Conservation (phyloP, 2,888 invertebrate genomes). For the Eristalinus aeneus region DNA sequence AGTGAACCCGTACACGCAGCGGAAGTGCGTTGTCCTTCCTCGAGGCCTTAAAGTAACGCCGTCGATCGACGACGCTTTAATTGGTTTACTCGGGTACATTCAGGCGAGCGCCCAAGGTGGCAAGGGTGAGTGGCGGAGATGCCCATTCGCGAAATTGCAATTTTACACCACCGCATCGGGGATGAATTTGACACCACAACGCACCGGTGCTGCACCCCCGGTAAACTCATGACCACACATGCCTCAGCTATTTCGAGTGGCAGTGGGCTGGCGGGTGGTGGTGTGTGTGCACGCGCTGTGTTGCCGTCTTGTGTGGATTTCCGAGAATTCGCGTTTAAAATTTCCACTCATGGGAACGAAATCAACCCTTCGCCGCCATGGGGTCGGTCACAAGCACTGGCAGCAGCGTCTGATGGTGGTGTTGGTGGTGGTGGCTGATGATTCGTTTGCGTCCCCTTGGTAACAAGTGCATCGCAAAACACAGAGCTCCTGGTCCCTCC, state of each 20-base stretch:
- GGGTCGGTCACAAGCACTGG: not conserved
- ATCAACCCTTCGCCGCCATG: conserved; percentile 10
- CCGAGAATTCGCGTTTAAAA: conserved; percentile 43
- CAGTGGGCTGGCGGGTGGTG: conserved; percentile 13
- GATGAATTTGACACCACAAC: not conserved
- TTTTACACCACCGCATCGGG: conserved; percentile 48
- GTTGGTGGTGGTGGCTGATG: conserved; percentile 29
- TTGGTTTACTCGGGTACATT: conserved; percentile 20
- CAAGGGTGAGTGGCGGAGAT: not conserved
- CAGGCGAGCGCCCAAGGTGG: not conserved
- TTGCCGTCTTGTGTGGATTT: conserved; percentile 59
- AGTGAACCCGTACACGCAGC: not conserved
- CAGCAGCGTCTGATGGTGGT: not conserved
- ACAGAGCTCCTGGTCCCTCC: not conserved
- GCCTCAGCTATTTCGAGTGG: not conserved
- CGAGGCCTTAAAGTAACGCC: conserved; percentile 10
- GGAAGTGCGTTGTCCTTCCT: not conserved
- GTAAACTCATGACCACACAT: conserved; percentile 29
- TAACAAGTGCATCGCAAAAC: conserved; percentile 68
- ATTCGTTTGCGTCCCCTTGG: conserved; percentile 60
- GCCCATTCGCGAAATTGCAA: conserved; percentile 27
- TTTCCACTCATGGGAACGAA: conserved; percentile 14
- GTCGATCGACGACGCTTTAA: conserved; percentile 14
- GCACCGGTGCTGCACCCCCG: not conserved
- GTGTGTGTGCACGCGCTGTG: conserved; percentile 3